Percentiles rank a stretch among this genome's conserved stretches.
phyloP scores from a whole-genome alignment of 2,888 invertebrate species.

The Phragmatobia fuliginosa region DNA sequence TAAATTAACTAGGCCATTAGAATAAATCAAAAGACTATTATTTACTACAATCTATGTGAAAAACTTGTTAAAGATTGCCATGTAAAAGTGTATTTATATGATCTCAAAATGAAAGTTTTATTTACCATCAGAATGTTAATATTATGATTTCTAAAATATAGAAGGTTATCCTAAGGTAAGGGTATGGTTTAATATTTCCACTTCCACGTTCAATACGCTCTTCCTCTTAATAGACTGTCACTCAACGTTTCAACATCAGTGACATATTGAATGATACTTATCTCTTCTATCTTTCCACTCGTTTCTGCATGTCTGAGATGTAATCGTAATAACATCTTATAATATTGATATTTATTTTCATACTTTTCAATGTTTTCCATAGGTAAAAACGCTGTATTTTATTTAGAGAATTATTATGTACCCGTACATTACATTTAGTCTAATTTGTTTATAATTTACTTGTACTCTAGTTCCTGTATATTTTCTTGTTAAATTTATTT shows the following conservation, averaged over 20 bases:
- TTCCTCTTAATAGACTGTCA: conserved; percentile 15
- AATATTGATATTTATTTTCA: background rate
- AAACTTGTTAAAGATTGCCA: background rate
- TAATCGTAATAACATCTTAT: background rate
- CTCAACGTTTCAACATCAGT: conserved; percentile 8
- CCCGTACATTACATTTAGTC: too few species aligned
- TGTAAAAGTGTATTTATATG: background rate
- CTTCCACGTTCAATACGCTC: background rate
- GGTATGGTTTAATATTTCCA: conserved; percentile 2
- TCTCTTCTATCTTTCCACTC: background rate
- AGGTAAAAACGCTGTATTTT: background rate
- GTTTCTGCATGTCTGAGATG: background rate
- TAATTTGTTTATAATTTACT: background rate
- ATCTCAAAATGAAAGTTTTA: too few species aligned
- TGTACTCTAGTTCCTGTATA: too few species aligned
- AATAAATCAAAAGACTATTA: too few species aligned
- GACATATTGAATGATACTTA: background rate
- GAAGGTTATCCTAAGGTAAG: too few species aligned
- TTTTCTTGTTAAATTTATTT: too few species aligned
- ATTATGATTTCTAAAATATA: too few species aligned
- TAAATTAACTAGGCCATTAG: background rate
- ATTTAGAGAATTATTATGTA: background rate
- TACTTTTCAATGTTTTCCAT: background rate
- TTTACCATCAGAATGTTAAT: too few species aligned
- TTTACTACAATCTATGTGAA: background rate